These are phyloP conservation scores for Suncus etruscus DNA, from an alignment of 2,113 vertebrate genomes.

Conservation along the genomic window DNA sequence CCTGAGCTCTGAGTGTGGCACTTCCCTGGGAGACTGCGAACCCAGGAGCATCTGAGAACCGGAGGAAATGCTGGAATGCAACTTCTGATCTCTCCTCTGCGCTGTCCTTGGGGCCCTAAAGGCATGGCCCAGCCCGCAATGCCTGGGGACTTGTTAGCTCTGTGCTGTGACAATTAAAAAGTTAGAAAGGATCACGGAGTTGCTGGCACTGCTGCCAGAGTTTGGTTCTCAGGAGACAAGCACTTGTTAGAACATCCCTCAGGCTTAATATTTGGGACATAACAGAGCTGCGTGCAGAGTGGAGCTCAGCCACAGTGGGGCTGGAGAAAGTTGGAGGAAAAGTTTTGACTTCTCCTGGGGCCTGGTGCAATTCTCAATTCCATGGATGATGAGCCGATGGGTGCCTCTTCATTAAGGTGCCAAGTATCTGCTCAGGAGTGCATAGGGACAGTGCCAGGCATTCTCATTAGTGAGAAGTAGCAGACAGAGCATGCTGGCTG, in stretches of 20 bases:
- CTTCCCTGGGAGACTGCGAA: no score
- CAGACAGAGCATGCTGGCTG: background rate
- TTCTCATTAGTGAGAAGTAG: background rate
- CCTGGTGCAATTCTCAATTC: background rate
- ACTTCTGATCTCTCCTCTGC: background rate
- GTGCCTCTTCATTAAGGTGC: background rate
- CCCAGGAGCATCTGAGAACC: background rate
- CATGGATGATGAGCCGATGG: no score
- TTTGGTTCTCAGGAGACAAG: background rate
- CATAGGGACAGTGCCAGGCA: background rate
- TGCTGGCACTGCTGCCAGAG: background rate
- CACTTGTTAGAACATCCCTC: background rate
- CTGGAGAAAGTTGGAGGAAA: slow-evolving; percentile 37
- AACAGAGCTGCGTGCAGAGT: background rate
- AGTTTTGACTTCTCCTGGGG: slow-evolving; percentile 24
- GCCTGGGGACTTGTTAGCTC: slow-evolving; percentile 39
- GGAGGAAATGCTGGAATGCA: background rate
- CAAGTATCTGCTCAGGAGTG: background rate
- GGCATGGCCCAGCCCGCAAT: background rate
- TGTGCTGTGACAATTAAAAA: slow-evolving; percentile 49
- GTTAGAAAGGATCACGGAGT: slow-evolving; percentile 8
- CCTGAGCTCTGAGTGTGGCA: no score
- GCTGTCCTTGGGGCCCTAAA: background rate
- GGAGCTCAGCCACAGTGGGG: background rate
- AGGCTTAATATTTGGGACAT: background rate